These are phyloP conservation scores for Nothura maculosa DNA, from an alignment of 2,797 vertebrate species.

Conservation along the genomic window DNA sequence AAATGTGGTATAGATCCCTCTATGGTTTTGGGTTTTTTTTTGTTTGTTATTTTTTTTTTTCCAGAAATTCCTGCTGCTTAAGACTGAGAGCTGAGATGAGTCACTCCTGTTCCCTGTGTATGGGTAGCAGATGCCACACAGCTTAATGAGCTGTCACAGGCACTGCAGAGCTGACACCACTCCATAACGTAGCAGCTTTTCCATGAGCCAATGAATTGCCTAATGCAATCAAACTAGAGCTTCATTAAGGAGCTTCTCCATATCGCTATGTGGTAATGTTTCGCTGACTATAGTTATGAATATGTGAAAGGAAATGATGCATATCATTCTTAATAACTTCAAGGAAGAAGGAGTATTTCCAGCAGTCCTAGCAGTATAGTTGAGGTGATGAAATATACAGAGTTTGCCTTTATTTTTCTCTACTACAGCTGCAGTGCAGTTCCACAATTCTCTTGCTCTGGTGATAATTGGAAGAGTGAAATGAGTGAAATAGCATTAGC, in stretches of 20 bases:
- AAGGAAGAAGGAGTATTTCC: neutral
- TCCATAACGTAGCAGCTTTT: conserved; percentile 21
- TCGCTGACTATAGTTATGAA: neutral
- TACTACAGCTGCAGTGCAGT: neutral
- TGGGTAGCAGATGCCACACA: conserved; percentile 20
- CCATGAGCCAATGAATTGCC: conserved; percentile 2
- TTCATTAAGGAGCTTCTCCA: conserved; percentile 20
- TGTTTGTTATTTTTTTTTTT: neutral
- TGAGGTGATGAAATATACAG: neutral
- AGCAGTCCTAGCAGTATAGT: neutral
- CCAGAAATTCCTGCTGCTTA: neutral
- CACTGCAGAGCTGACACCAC: neutral
- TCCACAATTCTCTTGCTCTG: neutral
- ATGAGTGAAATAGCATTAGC: neutral
- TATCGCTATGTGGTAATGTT: neutral
- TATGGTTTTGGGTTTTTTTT: neutral
- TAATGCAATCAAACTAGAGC: conserved; percentile 22
- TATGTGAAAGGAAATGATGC: neutral
- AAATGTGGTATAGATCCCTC: neutral
- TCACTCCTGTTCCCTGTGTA: neutral
- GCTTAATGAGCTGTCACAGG: conserved; percentile 45
- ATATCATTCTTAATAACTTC: neutral
- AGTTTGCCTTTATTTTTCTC: neutral
- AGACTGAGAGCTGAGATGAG: neutral
- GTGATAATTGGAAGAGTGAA: neutral